These are phyloP conservation scores for Pygocentrus nattereri DNA, from an alignment of 2,797 vertebrate species.

Conservation along the genomic window DNA sequence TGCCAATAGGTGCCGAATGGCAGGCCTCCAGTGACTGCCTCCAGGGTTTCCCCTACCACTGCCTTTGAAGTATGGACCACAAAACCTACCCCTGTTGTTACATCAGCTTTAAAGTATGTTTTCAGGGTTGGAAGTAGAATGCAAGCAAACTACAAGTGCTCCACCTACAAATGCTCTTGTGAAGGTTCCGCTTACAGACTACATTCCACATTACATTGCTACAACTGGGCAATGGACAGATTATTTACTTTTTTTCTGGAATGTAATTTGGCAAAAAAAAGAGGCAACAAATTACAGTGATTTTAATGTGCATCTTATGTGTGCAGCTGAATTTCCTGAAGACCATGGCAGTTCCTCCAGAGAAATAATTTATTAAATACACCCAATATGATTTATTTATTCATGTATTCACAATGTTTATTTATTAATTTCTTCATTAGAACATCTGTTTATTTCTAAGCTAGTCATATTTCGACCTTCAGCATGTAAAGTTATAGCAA, in stretches of 20 bases:
- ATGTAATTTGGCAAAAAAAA: background rate
- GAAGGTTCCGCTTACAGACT: background rate
- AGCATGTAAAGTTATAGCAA: too few relatives aligned
- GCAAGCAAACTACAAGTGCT: background rate
- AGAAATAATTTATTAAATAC: too few relatives aligned
- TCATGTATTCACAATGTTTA: too few relatives aligned
- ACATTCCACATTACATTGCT: background rate
- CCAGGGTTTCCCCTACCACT: background rate
- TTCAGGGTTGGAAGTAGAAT: background rate
- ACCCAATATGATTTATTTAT: too few relatives aligned
- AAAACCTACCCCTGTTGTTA: background rate
- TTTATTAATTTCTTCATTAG: too few relatives aligned
- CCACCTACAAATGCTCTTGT: background rate
- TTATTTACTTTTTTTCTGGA: background rate
- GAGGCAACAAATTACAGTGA: background rate
- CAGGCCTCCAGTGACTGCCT: slow-evolving; percentile 8
- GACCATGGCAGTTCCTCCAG: background rate
- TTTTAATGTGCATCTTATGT: background rate
- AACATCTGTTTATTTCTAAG: too few relatives aligned
- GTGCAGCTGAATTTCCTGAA: background rate
- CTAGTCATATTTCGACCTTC: too few relatives aligned
- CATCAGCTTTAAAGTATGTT: background rate
- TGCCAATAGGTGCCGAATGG: background rate
- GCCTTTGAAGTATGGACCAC: background rate
- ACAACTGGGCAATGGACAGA: background rate